A percentile compares a stretch with the other conserved stretches of the same genome.
Evolutionary conservation across 2,113 vertebrate species (phyloP).

Genomic region (Ciconia boyciana): DNA sequence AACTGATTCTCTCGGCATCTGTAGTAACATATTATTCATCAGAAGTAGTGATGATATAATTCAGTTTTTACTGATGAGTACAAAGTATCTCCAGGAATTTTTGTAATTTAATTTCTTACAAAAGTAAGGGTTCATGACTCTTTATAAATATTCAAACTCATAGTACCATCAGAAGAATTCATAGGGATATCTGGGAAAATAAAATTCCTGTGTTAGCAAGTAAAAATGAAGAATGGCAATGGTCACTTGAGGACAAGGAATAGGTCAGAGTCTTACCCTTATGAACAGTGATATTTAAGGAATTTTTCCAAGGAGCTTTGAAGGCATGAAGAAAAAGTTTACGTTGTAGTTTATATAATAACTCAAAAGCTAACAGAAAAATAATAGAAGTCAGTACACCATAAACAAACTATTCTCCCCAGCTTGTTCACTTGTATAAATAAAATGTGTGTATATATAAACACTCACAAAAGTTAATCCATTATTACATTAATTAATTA

Average conservation of each 20-base stretch:
- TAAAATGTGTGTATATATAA: background rate
- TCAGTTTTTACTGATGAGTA: background rate
- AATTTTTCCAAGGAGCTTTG: background rate
- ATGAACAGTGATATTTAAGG: background rate
- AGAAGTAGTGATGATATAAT: background rate
- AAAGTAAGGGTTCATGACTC: background rate
- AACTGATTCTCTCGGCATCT: background rate
- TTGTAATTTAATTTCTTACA: background rate
- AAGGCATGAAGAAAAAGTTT: background rate
- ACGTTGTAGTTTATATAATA: background rate
- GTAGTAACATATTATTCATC: background rate
- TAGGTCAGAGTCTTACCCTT: background rate
- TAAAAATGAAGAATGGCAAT: background rate
- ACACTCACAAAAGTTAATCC: background rate
- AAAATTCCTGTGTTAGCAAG: background rate
- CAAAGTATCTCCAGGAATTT: background rate
- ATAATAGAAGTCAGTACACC: background rate
- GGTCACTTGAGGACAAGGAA: background rate
- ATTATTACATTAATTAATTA: background rate
- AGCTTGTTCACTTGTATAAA: background rate
- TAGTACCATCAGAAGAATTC: background rate
- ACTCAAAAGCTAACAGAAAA: background rate
- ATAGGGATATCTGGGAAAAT: background rate
- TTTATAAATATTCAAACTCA: background rate
- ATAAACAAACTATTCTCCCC: background rate